A percentile compares a stretch with the other conserved stretches of the same genome.
Conservation (phyloP, 2,888 invertebrate species). For the Sesia apiformis region DNA sequence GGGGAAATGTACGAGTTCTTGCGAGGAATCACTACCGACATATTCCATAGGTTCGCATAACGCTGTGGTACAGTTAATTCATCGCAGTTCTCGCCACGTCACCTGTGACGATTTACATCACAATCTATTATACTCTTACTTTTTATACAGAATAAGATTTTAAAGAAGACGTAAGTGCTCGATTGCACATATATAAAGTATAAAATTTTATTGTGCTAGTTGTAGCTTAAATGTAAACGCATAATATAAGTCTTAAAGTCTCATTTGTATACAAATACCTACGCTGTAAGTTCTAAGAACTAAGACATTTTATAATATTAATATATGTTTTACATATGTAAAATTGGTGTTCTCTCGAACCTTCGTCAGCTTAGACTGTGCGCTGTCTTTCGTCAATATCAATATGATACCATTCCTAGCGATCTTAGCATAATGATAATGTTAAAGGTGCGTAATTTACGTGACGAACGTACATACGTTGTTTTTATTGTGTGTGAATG, state of each 20-base stretch:
- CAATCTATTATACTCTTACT: too few species aligned
- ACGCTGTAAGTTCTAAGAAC: too few species aligned
- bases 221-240: too few species aligned
- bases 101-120: background rate
- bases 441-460: background rate
- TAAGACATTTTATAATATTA: too few species aligned
- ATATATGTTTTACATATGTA: too few species aligned
- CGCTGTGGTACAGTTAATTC: background rate
- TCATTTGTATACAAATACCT: too few species aligned
- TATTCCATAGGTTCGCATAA: conserved; percentile 52
- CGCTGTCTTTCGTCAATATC: conserved; percentile 24
- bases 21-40: conserved; percentile 55
- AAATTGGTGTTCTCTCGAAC: background rate
- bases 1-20: conserved; percentile 57
- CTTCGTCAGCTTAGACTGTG: conserved; percentile 20
- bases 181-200: too few species aligned
- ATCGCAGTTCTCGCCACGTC: background rate
- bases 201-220: too few species aligned
- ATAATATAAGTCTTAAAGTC: too few species aligned
- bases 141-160: too few species aligned
- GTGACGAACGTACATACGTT: conserved; percentile 1
- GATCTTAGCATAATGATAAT: conserved; percentile 12
- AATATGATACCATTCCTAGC: conserved; percentile 26
- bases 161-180: too few species aligned
- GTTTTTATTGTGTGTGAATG: conserved; percentile 8